Conservation (phyloP, 2,113 vertebrate species). For the Plestiodon gilberti region DNA sequence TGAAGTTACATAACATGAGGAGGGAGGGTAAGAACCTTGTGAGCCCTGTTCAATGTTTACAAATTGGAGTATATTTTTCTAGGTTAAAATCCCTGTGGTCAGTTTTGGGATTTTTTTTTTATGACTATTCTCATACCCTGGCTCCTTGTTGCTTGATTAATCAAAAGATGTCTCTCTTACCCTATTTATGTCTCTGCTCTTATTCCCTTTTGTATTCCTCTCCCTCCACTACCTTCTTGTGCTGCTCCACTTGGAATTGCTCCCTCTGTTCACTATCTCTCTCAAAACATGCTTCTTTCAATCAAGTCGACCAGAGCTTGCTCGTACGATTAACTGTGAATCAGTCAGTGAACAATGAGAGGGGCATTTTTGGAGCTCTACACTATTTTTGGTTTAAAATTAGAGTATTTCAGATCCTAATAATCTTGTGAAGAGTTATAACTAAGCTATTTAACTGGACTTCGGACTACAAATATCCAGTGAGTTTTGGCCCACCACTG, state of each 20-base stretch:
- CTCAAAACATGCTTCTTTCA: not conserved
- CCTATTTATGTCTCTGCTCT: not conserved
- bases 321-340: not conserved
- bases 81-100: not conserved
- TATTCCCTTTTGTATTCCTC: not conserved
- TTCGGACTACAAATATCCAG: not conserved
- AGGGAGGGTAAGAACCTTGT: not conserved
- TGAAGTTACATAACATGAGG: not conserved
- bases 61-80: not conserved
- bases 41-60: not conserved
- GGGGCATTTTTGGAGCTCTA: rapidly evolving
- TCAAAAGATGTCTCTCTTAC: too few relatives aligned
- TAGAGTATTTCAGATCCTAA: not conserved
- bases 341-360: rapidly evolving
- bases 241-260: not conserved
- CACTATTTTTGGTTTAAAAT: rapidly evolving
- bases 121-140: not conserved
- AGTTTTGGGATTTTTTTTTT: not conserved
- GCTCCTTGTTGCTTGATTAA: too few relatives aligned
- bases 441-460: not conserved
- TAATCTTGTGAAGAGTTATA: not conserved
- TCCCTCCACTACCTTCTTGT: not conserved
- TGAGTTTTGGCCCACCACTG: rapidly evolving
- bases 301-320: too few relatives aligned
- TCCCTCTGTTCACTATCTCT: not conserved